Base-by-base conservation (phyloP, 2,797 vertebrate genomes). In the Sebastiscus albofasciatus region DNA sequence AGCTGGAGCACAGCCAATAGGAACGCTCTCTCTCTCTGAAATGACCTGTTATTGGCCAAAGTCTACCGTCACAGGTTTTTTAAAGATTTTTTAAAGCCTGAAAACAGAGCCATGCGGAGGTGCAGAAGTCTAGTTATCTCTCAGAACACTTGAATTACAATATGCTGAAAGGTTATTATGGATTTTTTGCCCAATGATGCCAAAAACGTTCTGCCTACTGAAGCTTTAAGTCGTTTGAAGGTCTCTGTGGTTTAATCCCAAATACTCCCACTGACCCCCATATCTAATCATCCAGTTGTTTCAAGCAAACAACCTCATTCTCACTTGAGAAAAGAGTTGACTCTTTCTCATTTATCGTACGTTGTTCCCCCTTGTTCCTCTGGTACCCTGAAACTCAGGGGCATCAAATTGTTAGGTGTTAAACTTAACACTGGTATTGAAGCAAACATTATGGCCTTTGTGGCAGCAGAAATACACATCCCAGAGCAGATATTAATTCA, bases 401-500 rank as follows among this genome's bases (percentile, higher is more conserved):
- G 49, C 2, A 36, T 79, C n/a, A 58, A 13, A 68, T 74, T 72
- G 5, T 83, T 27, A 16, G 34, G 5, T 59, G 24, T 78, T 62
- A 67, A 64, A 56, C 11, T 67, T 56, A 81, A 59, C 64, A 66
- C 5, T 70, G 33, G 18, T 22, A 16, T 13, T 67, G 68, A 72
- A 72, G 67, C 18, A 22, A 56, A 74, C 27, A 69, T 56, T 7
- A 39, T 1, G 2, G 16, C 22, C n/a, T 58, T 26, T 72, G 52
- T 70, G 33, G 56, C 49, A 72, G 33, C 67, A 42, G 1, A 14
- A 58, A 36, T 16, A 31, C 18, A 67, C 31, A 58, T 61, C 46
- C 11, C 49, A 27, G 26, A 77, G 67, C 55, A 72, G 77, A n/a
- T 39, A 73, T 80, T 34, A 36, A 87, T 84, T 72, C 31, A 82